These are phyloP conservation scores for Agrenia bidenticulata DNA, from an alignment of 2,888 invertebrate species.

Conservation along the genomic window DNA sequence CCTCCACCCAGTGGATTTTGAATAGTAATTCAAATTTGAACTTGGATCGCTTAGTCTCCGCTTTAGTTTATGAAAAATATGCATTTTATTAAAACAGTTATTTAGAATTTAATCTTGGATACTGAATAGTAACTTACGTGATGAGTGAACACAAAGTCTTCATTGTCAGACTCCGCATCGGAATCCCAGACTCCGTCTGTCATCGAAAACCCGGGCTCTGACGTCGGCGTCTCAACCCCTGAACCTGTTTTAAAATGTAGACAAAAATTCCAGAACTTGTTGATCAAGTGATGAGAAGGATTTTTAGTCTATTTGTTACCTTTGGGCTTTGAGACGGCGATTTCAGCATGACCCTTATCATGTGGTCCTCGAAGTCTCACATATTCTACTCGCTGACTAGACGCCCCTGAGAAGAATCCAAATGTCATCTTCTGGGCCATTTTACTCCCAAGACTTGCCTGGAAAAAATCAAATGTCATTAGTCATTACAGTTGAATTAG, in stretches of 20 bases:
- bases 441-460: slow-evolving; percentile 91
- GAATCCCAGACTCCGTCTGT: slow-evolving; percentile 81
- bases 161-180: slow-evolving; percentile 84
- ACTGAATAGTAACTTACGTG: slow-evolving; percentile 60
- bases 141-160: slow-evolving; percentile 77
- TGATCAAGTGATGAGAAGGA: background rate
- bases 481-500: too few relatives aligned
- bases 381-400: slow-evolving; percentile 86
- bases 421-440: slow-evolving; percentile 95
- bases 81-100: background rate
- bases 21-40: slow-evolving; percentile 81
- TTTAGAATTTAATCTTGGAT: slow-evolving; percentile 1
- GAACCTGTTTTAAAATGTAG: too few relatives aligned
- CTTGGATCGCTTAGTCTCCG: slow-evolving; percentile 89
- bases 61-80: too few relatives aligned
- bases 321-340: slow-evolving; percentile 88
- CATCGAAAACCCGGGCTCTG: slow-evolving; percentile 81
- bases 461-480: slow-evolving; percentile 53
- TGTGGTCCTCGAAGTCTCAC: slow-evolving; percentile 97
- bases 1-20: slow-evolving; percentile 68
- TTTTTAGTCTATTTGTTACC: too few relatives aligned
- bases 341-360: slow-evolving; percentile 95
- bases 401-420: slow-evolving; percentile 75
- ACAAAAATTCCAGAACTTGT: too few relatives aligned
- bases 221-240: slow-evolving; percentile 91